These are phyloP conservation scores for Sinotaia quadrata DNA, from an alignment of 2,888 invertebrate species.

Conservation along the genomic window DNA sequence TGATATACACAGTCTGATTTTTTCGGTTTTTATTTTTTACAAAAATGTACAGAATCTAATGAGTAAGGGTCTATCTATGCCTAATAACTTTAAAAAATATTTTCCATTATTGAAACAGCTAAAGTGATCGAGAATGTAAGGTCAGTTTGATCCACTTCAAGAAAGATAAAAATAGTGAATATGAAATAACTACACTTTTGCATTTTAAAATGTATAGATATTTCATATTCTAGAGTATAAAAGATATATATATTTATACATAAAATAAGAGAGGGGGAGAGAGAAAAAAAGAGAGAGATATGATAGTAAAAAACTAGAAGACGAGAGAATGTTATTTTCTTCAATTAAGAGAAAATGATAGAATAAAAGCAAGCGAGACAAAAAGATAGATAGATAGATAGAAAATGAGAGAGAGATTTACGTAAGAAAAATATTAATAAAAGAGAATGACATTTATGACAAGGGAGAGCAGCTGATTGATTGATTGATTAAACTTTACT, in stretches of 20 bases:
- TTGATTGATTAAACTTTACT: neutral
- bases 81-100: no score
- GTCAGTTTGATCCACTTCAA: no score
- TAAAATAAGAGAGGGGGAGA: slow-evolving; percentile 10
- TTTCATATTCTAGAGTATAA: neutral
- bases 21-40: no score
- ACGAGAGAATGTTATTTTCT: neutral
- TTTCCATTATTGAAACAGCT: no score
- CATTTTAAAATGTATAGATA: no score
- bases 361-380: neutral
- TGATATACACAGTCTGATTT: no score
- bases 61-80: no score
- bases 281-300: slow-evolving; percentile 13
- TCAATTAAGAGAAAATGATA: neutral
- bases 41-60: no score
- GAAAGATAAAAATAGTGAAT: no score
- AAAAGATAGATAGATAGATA: neutral
- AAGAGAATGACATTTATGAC: neutral
- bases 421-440: neutral
- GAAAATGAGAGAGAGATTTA: neutral
- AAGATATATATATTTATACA: neutral
- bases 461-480: neutral
- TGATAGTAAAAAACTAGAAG: neutral
- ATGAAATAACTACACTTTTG: no score
- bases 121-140: no score